phyloP scores from a whole-genome alignment of 2,888 invertebrate species.

The Metacarcinus magister region DNA sequence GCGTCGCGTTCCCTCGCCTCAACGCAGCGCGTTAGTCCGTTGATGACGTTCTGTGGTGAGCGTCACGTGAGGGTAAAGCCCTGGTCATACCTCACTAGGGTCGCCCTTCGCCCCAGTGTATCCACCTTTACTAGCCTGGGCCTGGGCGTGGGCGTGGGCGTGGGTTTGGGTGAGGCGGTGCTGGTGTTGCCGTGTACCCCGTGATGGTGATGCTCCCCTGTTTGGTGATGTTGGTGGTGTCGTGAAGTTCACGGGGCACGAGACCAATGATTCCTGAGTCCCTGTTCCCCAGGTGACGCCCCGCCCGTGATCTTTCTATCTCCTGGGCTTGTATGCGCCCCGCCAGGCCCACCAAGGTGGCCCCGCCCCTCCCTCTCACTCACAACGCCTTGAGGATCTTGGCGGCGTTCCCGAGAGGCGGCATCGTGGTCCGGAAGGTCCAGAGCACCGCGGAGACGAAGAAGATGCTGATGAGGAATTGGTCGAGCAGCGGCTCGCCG shows the following conservation, averaged over 20 bases:
- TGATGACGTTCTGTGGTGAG: neutral
- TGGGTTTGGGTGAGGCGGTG: neutral
- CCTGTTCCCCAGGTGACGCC: neutral
- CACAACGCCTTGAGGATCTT: constrained; percentile 51
- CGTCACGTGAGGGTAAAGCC: neutral
- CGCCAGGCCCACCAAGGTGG: neutral
- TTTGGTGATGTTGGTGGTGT: neutral
- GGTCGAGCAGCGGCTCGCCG: constrained; percentile 56
- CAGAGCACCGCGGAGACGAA: constrained; percentile 68
- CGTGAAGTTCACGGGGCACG: neutral
- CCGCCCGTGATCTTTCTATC: neutral
- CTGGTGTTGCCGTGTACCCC: neutral
- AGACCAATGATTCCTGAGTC: too few relatives aligned
- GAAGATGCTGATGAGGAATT: constrained; percentile 58
- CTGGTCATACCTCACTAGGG: neutral
- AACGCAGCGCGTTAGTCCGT: neutral
- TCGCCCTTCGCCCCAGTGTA: neutral
- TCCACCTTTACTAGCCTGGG: neutral
- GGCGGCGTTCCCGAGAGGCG: neutral
- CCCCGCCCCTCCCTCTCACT: neutral
- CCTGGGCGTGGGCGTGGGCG: neutral
- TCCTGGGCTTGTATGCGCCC: neutral
- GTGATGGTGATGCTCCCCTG: neutral
- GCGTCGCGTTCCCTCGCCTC: neutral
- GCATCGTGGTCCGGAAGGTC: constrained; percentile 43